Evolutionary conservation across 2,113 vertebrate species (phyloP).

Genomic region (Eretmodus cyanostictus): DNA sequence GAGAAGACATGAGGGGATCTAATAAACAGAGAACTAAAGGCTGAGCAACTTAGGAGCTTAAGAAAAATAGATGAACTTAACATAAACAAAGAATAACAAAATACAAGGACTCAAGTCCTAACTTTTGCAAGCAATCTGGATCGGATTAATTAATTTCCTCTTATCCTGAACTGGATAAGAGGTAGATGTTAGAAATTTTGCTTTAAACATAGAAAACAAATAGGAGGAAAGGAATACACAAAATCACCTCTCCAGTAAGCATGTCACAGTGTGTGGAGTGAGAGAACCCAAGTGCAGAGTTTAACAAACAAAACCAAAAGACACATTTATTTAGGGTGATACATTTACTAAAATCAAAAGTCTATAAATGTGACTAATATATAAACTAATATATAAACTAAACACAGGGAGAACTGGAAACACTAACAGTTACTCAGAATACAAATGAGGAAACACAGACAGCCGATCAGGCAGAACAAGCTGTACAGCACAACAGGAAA

Average conservation of each 20-base stretch:
- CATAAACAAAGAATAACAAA: neutral
- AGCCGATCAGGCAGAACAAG: neutral
- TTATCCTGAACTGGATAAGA: neutral
- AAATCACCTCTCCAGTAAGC: fast-evolving
- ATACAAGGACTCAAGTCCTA: neutral
- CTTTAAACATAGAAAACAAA: neutral
- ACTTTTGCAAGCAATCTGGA: neutral
- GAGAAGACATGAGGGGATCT: neutral
- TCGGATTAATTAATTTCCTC: fast-evolving
- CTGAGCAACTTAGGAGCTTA: neutral
- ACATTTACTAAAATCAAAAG: neutral
- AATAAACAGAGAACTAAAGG: neutral
- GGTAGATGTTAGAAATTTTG: neutral
- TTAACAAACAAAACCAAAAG: neutral
- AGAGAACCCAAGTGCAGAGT: neutral
- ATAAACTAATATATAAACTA: neutral
- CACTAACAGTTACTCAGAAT: neutral
- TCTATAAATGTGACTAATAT: neutral
- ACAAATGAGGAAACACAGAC: neutral
- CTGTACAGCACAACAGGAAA: neutral
- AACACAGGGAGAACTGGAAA: neutral
- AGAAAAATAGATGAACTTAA: neutral
- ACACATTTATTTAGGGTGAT: fast-evolving
- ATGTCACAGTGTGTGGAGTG: neutral
- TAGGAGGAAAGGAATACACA: fast-evolving